Percentiles rank a stretch among this genome's conserved stretches.
Evolutionary conservation across 2,113 vertebrate genomes (phyloP).

Genomic region (Nothobranchius furzeri): DNA sequence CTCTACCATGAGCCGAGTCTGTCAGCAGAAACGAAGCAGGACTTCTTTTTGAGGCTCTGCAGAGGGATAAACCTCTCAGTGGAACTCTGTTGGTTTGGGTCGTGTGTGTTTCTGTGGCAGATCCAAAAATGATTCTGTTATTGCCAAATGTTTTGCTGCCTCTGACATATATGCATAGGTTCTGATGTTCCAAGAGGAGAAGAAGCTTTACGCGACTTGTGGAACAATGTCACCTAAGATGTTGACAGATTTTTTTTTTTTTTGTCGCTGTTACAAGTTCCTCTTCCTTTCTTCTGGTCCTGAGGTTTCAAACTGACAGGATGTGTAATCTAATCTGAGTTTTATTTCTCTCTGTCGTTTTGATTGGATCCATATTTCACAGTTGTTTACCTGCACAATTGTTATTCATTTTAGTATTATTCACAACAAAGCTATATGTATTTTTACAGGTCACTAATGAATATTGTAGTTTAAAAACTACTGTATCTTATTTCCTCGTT

Average conservation of each 20-base stretch:
- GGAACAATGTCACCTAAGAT: no score
- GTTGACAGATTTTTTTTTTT: no score
- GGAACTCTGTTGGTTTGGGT: not conserved
- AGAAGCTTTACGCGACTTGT: not conserved
- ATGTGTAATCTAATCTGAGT: conserved; percentile 3
- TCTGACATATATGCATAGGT: conserved; percentile 6
- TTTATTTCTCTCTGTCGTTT: conserved; percentile 9
- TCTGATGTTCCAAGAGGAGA: not conserved
- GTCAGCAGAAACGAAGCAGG: conserved; percentile 13
- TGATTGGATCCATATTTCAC: conserved; percentile 5
- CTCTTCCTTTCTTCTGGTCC: no score
- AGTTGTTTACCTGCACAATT: conserved; percentile 6
- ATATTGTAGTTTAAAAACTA: not conserved
- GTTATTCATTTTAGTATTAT: not conserved
- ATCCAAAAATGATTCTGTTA: not conserved
- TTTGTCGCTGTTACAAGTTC: no score
- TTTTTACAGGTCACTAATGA: conserved; percentile 33
- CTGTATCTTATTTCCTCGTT: conserved; percentile 25
- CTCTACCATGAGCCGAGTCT: conserved; percentile 43
- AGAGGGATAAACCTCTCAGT: conserved; percentile 13
- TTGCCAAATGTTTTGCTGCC: conserved; percentile 6
- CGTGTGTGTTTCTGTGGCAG: conserved; percentile 12
- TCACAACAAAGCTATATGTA: conserved; percentile 12
- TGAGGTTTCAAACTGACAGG: no score
- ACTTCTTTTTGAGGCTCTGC: conserved; percentile 13